phyloP scores from a whole-genome alignment of 37 sponge, comb jelly and placozoan species.

The Haliclona indistincta region DNA sequence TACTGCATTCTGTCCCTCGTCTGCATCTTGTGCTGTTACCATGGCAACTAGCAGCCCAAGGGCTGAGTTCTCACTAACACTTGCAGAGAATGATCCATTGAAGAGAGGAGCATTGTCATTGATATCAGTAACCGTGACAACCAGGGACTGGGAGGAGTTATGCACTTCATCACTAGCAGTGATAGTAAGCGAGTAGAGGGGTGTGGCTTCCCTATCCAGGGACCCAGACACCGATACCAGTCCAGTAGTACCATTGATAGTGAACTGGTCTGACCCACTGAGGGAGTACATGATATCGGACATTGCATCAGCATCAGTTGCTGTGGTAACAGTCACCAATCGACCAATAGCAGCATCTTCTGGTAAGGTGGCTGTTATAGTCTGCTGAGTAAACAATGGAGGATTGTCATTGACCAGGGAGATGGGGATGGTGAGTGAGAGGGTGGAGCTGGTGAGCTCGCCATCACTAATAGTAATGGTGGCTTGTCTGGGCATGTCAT shows the following conservation, averaged over 20 bases:
- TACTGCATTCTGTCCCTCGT: constrained; percentile 38
- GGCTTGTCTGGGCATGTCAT: constrained; percentile 8
- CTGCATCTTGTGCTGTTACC: constrained; percentile 27
- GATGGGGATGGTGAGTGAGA: not conserved
- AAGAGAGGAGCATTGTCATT: constrained; percentile 57
- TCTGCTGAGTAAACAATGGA: constrained; percentile 25
- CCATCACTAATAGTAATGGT: constrained; percentile 51
- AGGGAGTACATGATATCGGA: constrained; percentile 41
- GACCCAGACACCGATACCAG: constrained; percentile 25
- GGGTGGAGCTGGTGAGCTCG: not conserved
- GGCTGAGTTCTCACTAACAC: constrained; percentile 33
- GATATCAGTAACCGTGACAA: constrained; percentile 26
- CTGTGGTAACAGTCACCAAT: constrained; percentile 17
- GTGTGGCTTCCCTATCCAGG: constrained; percentile 39
- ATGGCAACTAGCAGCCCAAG: constrained; percentile 16
- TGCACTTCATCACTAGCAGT: constrained; percentile 38
- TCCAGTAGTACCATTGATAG: constrained; percentile 24
- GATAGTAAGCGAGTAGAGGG: constrained; percentile 16
- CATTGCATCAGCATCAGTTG: constrained; percentile 45
- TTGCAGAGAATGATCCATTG: not conserved
- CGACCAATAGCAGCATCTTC: constrained; percentile 19
- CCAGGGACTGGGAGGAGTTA: constrained; percentile 1
- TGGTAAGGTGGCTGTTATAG: constrained; percentile 1
- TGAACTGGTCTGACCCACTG: constrained; percentile 4
- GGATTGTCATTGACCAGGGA: constrained; percentile 40